Conservation (phyloP, 2,888 invertebrate species). For the Chorisops tibialis region DNA sequence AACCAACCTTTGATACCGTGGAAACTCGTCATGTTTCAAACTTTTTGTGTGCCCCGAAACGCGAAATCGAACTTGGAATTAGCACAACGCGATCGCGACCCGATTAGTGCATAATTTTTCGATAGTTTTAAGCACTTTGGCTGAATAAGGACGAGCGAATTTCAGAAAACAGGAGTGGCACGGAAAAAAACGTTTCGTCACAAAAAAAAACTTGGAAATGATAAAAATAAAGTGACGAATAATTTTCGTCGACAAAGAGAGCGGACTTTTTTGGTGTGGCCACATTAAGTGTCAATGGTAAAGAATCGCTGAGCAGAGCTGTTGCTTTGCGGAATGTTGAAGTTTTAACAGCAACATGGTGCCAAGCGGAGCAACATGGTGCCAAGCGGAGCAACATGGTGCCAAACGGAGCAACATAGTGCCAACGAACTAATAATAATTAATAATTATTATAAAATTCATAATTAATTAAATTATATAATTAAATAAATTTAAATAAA, state of each 20-base stretch:
- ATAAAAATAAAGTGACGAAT: slow-evolving; percentile 34
- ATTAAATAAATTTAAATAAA: too few species aligned
- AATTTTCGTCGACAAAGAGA: slow-evolving; percentile 11
- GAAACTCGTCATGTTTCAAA: slow-evolving; percentile 29
- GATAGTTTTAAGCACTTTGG: slow-evolving; percentile 2
- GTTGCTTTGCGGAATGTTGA: too few species aligned
- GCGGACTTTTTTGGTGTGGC: slow-evolving; percentile 2
- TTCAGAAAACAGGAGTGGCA: slow-evolving; percentile 35
- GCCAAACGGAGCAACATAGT: too few species aligned
- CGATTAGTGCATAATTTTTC: slow-evolving; percentile 27
- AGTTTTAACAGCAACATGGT: too few species aligned
- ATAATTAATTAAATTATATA: background rate
- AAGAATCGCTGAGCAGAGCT: background rate
- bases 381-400: too few species aligned
- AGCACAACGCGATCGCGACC: slow-evolving; percentile 10
- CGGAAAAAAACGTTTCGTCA: slow-evolving; percentile 28
- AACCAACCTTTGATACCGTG: slow-evolving; percentile 45
- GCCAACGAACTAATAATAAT: background rate
- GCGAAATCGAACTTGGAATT: background rate
- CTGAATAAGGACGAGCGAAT: slow-evolving; percentile 16
- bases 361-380: too few species aligned
- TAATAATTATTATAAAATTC: background rate
- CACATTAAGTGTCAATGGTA: background rate
- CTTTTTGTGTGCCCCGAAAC: slow-evolving; percentile 1
- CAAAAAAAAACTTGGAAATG: slow-evolving; percentile 29